Evolutionary conservation across 64 coral and sea anemone species (phyloP).

Genomic region (Orbicella faveolata): DNA sequence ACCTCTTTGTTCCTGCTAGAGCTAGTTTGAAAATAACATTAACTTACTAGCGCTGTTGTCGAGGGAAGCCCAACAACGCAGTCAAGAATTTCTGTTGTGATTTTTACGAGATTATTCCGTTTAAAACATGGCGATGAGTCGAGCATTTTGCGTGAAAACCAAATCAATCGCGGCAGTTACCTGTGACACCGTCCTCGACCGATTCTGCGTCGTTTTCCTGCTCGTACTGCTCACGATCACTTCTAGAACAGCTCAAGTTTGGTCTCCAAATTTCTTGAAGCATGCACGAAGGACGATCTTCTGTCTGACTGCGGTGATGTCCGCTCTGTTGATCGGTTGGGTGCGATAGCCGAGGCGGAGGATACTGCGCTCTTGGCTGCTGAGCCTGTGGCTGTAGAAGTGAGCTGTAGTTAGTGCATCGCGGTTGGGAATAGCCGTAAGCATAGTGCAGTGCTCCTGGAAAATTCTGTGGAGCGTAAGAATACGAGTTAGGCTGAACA

Average conservation of each 20-base stretch:
- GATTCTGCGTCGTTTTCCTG: slow-evolving; percentile 29
- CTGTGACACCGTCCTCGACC: slow-evolving; percentile 1
- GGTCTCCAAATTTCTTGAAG: slow-evolving; percentile 17
- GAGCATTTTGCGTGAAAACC: background rate
- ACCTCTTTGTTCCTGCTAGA: background rate
- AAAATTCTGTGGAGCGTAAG: background rate
- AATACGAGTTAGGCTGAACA: slow-evolving; percentile 10
- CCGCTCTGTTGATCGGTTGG: slow-evolving; percentile 40
- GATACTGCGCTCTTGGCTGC: background rate
- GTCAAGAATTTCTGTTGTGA: background rate
- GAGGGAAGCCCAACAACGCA: background rate
- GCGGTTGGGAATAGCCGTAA: slow-evolving; percentile 3
- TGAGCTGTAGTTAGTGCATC: slow-evolving; percentile 3
- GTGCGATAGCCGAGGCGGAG: slow-evolving; percentile 58
- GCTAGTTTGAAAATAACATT: background rate
- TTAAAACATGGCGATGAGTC: background rate
- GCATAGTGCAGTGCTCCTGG: background rate
- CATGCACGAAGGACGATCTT: slow-evolving; percentile 38
- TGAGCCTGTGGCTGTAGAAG: background rate
- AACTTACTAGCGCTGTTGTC: background rate
- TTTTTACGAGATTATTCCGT: background rate
- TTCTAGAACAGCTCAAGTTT: background rate
- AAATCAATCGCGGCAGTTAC: slow-evolving; percentile 1
- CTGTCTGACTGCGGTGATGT: background rate
- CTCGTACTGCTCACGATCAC: background rate